Conservation (phyloP, 2,113 vertebrate species). For the Maccullochella peelii region DNA sequence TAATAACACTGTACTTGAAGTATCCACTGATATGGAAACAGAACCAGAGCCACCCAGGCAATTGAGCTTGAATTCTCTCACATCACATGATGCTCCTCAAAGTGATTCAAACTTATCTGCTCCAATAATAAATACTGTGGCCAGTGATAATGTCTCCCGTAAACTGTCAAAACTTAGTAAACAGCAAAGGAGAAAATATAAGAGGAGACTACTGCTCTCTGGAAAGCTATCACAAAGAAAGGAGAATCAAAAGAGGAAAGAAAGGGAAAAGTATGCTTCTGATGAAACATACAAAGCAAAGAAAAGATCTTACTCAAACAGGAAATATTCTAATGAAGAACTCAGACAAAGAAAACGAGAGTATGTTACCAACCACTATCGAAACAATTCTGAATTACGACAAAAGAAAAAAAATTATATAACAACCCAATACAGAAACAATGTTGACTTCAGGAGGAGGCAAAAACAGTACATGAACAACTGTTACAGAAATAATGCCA, state of each 20-base stretch:
- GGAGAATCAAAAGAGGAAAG: no score
- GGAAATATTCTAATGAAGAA: no score
- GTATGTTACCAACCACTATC: no score
- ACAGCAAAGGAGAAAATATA: neutral
- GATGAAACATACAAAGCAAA: no score
- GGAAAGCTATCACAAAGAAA: neutral
- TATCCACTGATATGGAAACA: neutral
- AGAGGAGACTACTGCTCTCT: neutral
- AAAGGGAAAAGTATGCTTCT: no score
- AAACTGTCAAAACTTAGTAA: neutral
- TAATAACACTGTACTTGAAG: neutral
- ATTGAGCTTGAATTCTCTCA: neutral
- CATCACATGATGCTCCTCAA: neutral
- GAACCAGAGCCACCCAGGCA: neutral
- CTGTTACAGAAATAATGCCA: neutral
- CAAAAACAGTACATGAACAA: neutral
- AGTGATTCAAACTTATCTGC: neutral
- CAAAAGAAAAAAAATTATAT: no score
- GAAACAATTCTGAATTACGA: no score
- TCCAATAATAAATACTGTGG: neutral
- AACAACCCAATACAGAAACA: neutral
- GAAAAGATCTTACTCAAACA: no score
- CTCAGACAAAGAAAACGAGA: no score
- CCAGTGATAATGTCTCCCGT: no score
- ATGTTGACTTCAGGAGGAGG: neutral